These are phyloP conservation scores for Carcinoscorpius rotundicauda DNA, from an alignment of 1,140 invertebrate genomes.

Conservation along the genomic window DNA sequence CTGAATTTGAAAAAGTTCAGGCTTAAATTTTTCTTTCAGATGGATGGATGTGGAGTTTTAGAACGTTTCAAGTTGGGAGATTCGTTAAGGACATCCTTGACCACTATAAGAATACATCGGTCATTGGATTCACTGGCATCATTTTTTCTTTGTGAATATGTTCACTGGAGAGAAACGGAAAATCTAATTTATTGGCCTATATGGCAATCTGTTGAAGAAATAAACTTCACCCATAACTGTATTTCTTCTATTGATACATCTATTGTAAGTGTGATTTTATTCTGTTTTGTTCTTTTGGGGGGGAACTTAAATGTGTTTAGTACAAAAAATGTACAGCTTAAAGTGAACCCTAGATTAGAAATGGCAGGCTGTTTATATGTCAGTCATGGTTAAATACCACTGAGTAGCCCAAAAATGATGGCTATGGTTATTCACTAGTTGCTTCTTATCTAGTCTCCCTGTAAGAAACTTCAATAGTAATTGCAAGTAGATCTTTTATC, in stretches of 20 bases:
- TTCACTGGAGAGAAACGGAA: slow-evolving; percentile 37
- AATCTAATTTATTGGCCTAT: slow-evolving; percentile 31
- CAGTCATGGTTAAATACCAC: no score
- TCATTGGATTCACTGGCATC: slow-evolving; percentile 51
- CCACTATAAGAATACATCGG: slow-evolving; percentile 7
- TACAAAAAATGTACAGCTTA: no score
- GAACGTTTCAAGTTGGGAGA: slow-evolving; percentile 3
- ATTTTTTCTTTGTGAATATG: slow-evolving; percentile 29
- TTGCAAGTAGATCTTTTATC: no score
- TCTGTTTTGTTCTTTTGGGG: no score
- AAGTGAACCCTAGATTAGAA: no score
- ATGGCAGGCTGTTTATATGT: no score
- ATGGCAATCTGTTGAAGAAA: slow-evolving; percentile 51
- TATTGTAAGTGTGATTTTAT: slow-evolving; percentile 36
- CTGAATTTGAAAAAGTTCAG: no score
- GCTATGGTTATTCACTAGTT: no score
- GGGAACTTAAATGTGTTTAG: no score
- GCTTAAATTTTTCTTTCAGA: slow-evolving; percentile 6
- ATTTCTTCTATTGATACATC: slow-evolving; percentile 63
- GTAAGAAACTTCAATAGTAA: no score
- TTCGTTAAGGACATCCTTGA: slow-evolving; percentile 7
- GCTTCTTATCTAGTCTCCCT: no score
- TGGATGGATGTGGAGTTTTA: slow-evolving; percentile 6
- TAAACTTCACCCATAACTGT: slow-evolving; percentile 67
- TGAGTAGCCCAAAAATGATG: no score